These are phyloP conservation scores for Gasterosteus aculeatus DNA, from an alignment of 2,113 vertebrate genomes.

Conservation along the genomic window DNA sequence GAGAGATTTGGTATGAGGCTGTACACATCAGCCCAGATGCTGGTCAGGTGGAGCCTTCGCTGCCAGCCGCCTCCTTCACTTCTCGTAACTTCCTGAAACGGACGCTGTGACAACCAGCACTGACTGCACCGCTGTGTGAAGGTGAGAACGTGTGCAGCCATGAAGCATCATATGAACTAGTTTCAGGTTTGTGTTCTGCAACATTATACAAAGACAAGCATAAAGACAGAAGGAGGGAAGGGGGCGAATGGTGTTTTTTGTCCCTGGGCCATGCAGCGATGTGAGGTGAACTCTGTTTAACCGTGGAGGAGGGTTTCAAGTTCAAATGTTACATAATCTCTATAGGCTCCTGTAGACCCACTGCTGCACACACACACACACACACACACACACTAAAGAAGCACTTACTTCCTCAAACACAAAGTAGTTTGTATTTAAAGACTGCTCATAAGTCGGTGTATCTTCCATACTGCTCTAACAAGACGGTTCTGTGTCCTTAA, in stretches of 20 bases:
- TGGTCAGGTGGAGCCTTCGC: no score
- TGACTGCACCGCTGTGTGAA: background rate
- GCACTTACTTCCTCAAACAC: background rate
- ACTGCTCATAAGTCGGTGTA: background rate
- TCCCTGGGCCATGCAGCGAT: slow-evolving; percentile 9
- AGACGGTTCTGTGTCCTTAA: background rate
- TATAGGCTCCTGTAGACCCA: slow-evolving; percentile 21
- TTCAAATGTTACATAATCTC: slow-evolving; percentile 54
- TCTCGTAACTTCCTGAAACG: background rate
- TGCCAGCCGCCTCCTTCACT: background rate
- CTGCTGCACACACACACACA: background rate
- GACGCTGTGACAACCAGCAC: background rate
- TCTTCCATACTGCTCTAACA: background rate
- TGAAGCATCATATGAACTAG: background rate
- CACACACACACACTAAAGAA: background rate
- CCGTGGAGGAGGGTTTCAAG: slow-evolving; percentile 37
- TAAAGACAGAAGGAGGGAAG: background rate
- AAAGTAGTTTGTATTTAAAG: background rate
- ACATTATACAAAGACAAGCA: background rate
- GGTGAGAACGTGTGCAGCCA: background rate
- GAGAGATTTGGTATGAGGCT: no score
- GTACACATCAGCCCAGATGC: no score
- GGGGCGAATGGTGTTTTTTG: background rate
- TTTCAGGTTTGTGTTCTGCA: background rate
- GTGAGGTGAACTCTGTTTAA: slow-evolving; percentile 44